Conservation (phyloP, 1,140 invertebrate genomes). For the Solen grandis region DNA sequence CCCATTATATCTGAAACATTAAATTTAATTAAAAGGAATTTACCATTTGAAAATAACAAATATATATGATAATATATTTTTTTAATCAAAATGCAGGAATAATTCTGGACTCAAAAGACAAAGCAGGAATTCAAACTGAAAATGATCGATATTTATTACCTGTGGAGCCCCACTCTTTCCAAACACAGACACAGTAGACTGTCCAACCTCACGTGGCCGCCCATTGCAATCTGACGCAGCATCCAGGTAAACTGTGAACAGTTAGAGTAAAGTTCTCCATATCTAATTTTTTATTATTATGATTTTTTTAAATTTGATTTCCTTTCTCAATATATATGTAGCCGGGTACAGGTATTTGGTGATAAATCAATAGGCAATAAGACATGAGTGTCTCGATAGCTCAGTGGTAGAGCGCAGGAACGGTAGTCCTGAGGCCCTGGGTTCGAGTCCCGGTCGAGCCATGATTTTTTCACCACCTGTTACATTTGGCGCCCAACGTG, state of each 20-base stretch:
- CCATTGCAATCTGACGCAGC: constrained; percentile 40
- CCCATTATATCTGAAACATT: background rate
- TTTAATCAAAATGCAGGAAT: background rate
- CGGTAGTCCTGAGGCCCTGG: no score
- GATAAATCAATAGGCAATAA: background rate
- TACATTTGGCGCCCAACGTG: no score
- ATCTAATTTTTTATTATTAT: no score
- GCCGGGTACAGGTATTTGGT: background rate
- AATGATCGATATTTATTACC: constrained; percentile 3
- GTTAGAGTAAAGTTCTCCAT: no score
- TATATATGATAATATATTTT: background rate
- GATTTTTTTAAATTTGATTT: no score
- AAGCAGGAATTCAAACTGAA: background rate
- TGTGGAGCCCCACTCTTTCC: constrained; percentile 6
- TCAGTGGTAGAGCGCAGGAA: no score
- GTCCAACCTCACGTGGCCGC: constrained; percentile 22
- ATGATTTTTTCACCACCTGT: no score
- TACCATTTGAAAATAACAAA: background rate
- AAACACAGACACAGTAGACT: constrained; percentile 24
- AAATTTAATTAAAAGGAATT: background rate
- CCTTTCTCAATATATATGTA: background rate
- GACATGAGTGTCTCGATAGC: no score
- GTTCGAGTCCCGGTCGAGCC: no score
- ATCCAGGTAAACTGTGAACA: constrained; percentile 39
- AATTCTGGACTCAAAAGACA: background rate